These are phyloP conservation scores for Ancistrus triradiatus DNA, from an alignment of 2,113 vertebrate species.

Conservation along the genomic window DNA sequence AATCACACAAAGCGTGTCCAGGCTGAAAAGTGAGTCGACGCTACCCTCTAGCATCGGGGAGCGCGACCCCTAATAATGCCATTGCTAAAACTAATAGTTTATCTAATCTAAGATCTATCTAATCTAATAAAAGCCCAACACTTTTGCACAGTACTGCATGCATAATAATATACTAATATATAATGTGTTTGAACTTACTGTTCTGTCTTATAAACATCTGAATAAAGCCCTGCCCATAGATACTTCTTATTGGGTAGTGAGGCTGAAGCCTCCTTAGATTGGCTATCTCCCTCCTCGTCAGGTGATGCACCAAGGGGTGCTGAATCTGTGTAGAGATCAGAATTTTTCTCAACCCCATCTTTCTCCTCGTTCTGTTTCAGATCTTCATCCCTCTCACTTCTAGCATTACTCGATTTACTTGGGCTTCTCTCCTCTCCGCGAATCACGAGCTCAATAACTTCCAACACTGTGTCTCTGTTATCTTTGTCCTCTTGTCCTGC, in stretches of 20 bases:
- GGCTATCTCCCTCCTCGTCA: slow-evolving; percentile 49
- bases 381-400: slow-evolving; percentile 52
- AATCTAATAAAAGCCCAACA: too few species aligned
- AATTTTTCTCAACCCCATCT: slow-evolving; percentile 26
- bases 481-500: slow-evolving; percentile 53
- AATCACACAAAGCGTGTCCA: too few species aligned
- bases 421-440: slow-evolving; percentile 77
- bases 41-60: too few species aligned
- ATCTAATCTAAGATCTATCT: too few species aligned
- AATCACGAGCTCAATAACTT: slow-evolving; percentile 78
- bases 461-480: slow-evolving; percentile 64
- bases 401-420: slow-evolving; percentile 79
- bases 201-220: slow-evolving; percentile 91
- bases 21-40: too few species aligned
- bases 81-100: too few species aligned
- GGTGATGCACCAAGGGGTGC: slow-evolving; percentile 18
- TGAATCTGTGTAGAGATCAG: neutral
- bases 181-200: too few species aligned
- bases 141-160: too few species aligned
- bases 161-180: too few species aligned
- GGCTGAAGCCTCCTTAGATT: slow-evolving; percentile 77
- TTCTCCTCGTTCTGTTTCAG: slow-evolving; percentile 18
- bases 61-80: too few species aligned
- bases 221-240: slow-evolving; percentile 94
- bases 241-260: slow-evolving; percentile 86